Evolutionary conservation across 2,113 vertebrate species (phyloP), one percentile per base, ranked within the genome.

Genomic region (Centropus bengalensis): DNA sequence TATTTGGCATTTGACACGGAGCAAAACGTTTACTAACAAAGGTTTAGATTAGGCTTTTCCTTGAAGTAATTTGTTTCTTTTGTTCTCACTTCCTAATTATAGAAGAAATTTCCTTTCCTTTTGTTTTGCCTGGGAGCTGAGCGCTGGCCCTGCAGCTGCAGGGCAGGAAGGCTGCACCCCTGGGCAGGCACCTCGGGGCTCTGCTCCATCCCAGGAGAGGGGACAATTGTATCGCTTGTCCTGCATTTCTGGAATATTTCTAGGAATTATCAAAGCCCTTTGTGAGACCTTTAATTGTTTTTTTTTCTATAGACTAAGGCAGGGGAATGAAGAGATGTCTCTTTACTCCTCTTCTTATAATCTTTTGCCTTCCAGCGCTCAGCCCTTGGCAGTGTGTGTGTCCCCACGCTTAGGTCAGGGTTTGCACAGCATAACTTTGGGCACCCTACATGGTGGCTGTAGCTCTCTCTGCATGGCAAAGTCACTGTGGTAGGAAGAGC

Each of bases 41-140:
- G 4, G 14, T 97, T 96, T 95, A 95, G 94, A 95, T 97, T 91
- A 94, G 94, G 58, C 84, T 85, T 93, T 97, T 97, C 94, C 89
- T 95, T 91, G 79, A 94, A 92, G 93, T 94, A 11, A 91, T 84
- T 94, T 88, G 79, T 80, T 94, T 92, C 94, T 95, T 97, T 97
- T 97, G 95, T 97, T 95, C 87, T 87, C 81, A n/a, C 82, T 94
- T 95, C 93, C 95, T 93, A 91, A 93, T 91, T 91, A 74, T 7
- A 88, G 58, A 76, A 10, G 63, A 85, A 66, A 89, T 91, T 97
- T 96, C 95, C 93, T 95, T 89, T 96, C 60, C 86, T 54, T 93
- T 94, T 95, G 92, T 93, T 77, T 86, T 13, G 63, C 63, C 3
- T 14, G 78, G 81, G 66, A 60, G 91, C 54, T 27, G n/a, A 70